Evolutionary conservation across 2,888 invertebrate genomes (phyloP), one percentile per base, ranked within the genome.

Genomic region (Papilio elwesi): DNA sequence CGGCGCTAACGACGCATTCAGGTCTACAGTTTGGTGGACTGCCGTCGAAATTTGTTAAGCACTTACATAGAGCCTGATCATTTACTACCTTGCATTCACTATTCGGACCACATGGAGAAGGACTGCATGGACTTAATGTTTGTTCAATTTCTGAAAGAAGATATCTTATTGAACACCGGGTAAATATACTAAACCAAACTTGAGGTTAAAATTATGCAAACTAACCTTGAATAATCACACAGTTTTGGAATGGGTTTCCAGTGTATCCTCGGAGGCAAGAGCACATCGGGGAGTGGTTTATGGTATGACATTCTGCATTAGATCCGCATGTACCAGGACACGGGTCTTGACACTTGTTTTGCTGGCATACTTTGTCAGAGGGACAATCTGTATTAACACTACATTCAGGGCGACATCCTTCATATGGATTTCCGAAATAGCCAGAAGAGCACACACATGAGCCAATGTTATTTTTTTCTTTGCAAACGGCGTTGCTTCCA

Each of bases 91-190:
- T 95, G 82, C 98, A 98, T 80, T 96, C 94, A 76, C 97, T 97
- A 83, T 97, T 97, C 8, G 97, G 96, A 52, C 98, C 98, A 84
- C 98, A 98, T 0, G 97, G 97, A 4, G 96, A 96, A 68, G 97
- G 97, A 76, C 94, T 88, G 82, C 97, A 97, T 3, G 97, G 97
- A 81, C 96, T 83, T 71, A 80, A 76, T 77, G 83, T 85, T 74
- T 77, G 75, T 77, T 87, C 87, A 70, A 83, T 78, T 75, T 86
- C 94, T 93, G 84, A 79, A 89, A 81, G 86, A 75, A 64, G 76
- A 38, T 52, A 70, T 43, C 65, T 64, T 64, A 10, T 57, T 57
- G 76, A 73, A 76, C 73, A 57, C 49, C 36, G 74, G 77, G 71
- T 53, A 49, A 36, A 68, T 74, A 57, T 65, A 73, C 15, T 6